Conservation (phyloP, 2,888 invertebrate species). For the Heliconius aoede region DNA sequence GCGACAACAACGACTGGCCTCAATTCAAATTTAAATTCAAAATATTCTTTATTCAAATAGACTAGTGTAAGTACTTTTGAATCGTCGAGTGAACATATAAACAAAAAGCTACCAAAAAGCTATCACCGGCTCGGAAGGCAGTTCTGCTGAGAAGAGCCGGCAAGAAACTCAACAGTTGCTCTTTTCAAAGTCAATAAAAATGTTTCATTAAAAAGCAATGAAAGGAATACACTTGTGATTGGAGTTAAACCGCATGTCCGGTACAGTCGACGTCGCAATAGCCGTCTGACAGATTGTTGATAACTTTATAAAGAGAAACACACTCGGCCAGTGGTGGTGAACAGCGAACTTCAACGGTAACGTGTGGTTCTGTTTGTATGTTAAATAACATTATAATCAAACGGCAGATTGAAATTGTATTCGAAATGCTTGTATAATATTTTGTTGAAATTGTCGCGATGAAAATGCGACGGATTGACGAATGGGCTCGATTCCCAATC, state of each 20-base stretch:
- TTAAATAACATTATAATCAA: not conserved
- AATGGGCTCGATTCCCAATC: not conserved
- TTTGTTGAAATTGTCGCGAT: not conserved
- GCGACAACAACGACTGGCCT: no score
- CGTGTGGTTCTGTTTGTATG: not conserved
- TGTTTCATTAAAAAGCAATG: not conserved
- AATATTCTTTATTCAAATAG: no score
- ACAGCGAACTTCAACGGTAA: not conserved
- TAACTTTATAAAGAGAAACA: slow-evolving; percentile 12
- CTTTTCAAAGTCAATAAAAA: no score
- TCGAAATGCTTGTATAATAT: not conserved
- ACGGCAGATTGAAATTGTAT: not conserved
- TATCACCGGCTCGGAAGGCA: no score
- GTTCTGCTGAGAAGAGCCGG: no score
- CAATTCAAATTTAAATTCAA: no score
- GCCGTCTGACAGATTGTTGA: slow-evolving; percentile 15
- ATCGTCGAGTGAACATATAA: no score
- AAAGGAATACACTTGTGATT: slow-evolving; percentile 1
- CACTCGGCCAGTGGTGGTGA: not conserved
- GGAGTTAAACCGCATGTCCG: slow-evolving; percentile 15
- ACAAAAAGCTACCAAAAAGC: no score
- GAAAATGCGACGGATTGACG: no score
- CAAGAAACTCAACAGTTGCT: no score
- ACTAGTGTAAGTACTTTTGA: no score
- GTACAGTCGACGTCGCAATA: slow-evolving; percentile 6